Evolutionary conservation across 2,113 vertebrate species (phyloP), one percentile per base, ranked within the genome.

Genomic region (Antigone vipio): DNA sequence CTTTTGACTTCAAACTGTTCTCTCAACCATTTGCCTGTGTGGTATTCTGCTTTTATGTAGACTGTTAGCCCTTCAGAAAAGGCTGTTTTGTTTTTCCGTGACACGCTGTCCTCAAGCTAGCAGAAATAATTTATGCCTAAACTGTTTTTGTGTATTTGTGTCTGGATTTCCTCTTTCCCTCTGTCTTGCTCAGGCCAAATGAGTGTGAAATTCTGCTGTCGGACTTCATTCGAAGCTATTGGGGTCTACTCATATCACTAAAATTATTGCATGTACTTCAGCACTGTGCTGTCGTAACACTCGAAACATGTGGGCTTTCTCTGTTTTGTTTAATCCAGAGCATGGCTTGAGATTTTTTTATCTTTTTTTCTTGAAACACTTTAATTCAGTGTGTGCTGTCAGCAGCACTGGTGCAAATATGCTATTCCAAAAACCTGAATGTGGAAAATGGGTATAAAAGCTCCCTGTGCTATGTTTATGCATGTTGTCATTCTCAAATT

Each of bases 1-100:
- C 2, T 64, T 92, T 75, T 75, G 17, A 23, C 6, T 44, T 67
- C 22, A 34, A 15, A 7, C 29, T 44, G 0, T 5, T 50, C 30
- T 23, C 2, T 5, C 11, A 40, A 1, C 7, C 2, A 0, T n/a
- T 77, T 66, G 6, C 30, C 22, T 12, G 22, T 7, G 42, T 0
- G 2, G 1, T 50, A 11, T 79, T 94, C 81, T 67, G 14, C 9
- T 79, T 79, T 85, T 72, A 35, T 1, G 2, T 7, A n/a, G 9
- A 6, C 11, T 20, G 11, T 21, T 18, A 92, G 12, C 15, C 21
- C n/a, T 73, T 72, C 30, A 29, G 64, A 67, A 30, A 22, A 73
- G 27, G 7, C n/a, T n/a, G 4, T 16, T 29, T 55, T 47, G 16
- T 7, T 22, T 52, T 15, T 11, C 8, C 47, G 47, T 38, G 50